These are phyloP conservation scores for Drosophila albomicans DNA, from an alignment of 1,140 invertebrate genomes.

Conservation along the genomic window DNA sequence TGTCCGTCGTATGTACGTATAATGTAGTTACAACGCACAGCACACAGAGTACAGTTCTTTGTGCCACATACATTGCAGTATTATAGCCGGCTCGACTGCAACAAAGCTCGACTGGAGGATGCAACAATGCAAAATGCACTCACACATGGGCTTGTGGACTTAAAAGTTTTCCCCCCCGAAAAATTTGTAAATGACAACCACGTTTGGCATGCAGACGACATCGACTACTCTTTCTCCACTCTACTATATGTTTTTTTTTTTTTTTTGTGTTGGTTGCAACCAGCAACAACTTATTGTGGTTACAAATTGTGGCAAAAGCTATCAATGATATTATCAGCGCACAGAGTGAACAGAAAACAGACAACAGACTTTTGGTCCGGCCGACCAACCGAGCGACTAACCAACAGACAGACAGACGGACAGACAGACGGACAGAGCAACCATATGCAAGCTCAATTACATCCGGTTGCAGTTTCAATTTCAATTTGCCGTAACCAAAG, in stretches of 20 bases:
- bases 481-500: conserved; percentile 68
- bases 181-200: conserved; percentile 58
- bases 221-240: background rate
- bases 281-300: conserved; percentile 79
- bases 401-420: conserved; percentile 2
- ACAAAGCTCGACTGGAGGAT: conserved; percentile 54
- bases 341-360: conserved; percentile 13
- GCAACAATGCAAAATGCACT: conserved; percentile 52
- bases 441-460: conserved; percentile 79
- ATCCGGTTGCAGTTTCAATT: conserved; percentile 83
- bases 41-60: conserved; percentile 11
- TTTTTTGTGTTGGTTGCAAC: conserved; percentile 51
- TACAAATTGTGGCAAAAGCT: conserved; percentile 79
- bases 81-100: conserved; percentile 3
- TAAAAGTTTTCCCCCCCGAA: conserved; percentile 40
- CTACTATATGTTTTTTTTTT: background rate
- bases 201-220: conserved; percentile 12
- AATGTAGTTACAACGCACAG: background rate
- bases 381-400: conserved; percentile 4
- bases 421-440: conserved; percentile 26
- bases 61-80: conserved; percentile 1
- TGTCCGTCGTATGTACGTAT: background rate
- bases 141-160: conserved; percentile 28
- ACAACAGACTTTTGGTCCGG: conserved; percentile 7
- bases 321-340: conserved; percentile 79